These are phyloP conservation scores for Eremophila alpestris DNA, from an alignment of 2,797 vertebrate species.

Conservation along the genomic window DNA sequence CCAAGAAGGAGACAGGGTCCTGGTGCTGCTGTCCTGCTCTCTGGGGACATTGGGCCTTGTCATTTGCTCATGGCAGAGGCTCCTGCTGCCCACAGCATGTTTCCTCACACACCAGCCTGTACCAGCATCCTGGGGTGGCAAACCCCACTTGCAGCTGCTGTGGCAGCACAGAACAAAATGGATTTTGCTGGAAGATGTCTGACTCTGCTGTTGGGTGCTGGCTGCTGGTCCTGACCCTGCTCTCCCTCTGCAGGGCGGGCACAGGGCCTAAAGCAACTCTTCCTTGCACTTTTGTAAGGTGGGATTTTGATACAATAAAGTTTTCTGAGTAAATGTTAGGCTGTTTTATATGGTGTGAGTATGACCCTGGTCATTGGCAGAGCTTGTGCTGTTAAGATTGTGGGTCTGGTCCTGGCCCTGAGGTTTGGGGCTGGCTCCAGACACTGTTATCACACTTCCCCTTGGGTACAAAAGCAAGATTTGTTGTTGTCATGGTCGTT, in stretches of 20 bases:
- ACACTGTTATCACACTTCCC: not conserved
- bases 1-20: accelerated
- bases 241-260: not conserved
- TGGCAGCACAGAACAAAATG: not conserved
- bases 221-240: not conserved
- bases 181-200: not conserved
- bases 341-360: not conserved
- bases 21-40: not conserved
- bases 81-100: not conserved
- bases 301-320: slow-evolving; percentile 61
- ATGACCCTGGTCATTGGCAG: not conserved
- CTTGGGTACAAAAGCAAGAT: not conserved
- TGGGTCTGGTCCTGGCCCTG: not conserved
- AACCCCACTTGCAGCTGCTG: accelerated
- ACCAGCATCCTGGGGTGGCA: not conserved
- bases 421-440: not conserved
- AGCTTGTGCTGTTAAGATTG: not conserved
- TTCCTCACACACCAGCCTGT: not conserved
- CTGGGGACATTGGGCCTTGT: not conserved
- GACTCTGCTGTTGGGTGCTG: not conserved
- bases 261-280: slow-evolving; percentile 15
- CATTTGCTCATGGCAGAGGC: not conserved
- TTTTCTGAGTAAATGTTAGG: slow-evolving; percentile 49
- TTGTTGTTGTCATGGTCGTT: accelerated
- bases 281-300: slow-evolving; percentile 47